Evolutionary conservation across 2,113 vertebrate species (phyloP).

Genomic region (Montifringilla adamsi): DNA sequence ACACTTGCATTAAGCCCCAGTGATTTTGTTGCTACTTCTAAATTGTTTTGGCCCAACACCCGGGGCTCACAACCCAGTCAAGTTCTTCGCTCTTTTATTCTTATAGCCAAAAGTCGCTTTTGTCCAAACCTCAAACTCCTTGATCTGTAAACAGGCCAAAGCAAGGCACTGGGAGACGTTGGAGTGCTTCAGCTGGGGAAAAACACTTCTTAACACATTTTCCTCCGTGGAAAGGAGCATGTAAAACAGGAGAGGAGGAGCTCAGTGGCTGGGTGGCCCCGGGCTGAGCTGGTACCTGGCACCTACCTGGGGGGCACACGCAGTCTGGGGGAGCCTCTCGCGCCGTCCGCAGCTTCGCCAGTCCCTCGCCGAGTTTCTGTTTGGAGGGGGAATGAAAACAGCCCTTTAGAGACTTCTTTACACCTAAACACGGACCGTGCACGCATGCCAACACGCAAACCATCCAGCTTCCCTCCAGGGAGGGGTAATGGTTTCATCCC

Average conservation of each 20-base stretch:
- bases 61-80: slow-evolving; percentile 7
- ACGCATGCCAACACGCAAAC: background rate
- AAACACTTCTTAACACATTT: background rate
- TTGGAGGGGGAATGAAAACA: background rate
- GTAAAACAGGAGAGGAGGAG: background rate
- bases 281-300: background rate
- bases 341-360: slow-evolving; percentile 77
- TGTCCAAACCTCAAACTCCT: slow-evolving; percentile 51
- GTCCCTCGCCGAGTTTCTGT: slow-evolving; percentile 82
- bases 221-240: background rate
- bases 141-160: slow-evolving; percentile 14
- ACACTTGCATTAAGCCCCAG: slow-evolving; percentile 30
- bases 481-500: background rate
- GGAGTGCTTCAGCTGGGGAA: background rate
- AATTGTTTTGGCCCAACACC: slow-evolving; percentile 22
- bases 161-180: background rate
- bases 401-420: background rate
- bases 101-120: background rate
- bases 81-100: slow-evolving; percentile 11
- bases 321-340: slow-evolving; percentile 84
- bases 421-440: accelerated
- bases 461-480: background rate
- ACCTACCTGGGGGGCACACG: slow-evolving; percentile 89
- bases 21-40: slow-evolving; percentile 31
- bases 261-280: accelerated